A percentile compares a stretch with the other conserved stretches of the same genome.
Evolutionary conservation across 2,888 invertebrate species (phyloP).

Genomic region (Acleris holmiana): DNA sequence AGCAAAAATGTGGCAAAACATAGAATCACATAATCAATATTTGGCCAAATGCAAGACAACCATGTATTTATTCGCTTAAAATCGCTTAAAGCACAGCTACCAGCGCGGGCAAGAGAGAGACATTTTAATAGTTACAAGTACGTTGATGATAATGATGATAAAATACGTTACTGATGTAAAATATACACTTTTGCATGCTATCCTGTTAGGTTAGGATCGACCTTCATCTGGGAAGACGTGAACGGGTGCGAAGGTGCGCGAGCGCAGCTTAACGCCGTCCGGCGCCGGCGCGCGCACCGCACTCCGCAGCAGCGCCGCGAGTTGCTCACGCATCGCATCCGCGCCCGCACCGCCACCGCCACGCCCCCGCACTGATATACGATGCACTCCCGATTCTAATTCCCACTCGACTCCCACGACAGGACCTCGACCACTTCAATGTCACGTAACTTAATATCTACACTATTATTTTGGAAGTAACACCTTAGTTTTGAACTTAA

Average conservation of each 20-base stretch:
- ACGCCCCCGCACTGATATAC: background rate
- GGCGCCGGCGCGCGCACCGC: constrained; percentile 63
- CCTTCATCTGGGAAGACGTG: constrained; percentile 73
- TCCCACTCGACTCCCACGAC: background rate
- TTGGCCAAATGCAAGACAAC: too few relatives aligned
- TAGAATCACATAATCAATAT: too few relatives aligned
- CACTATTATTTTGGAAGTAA: constrained; percentile 1
- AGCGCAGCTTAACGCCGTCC: constrained; percentile 66
- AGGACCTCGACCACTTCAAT: constrained; percentile 2
- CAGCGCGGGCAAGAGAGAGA: too few relatives aligned
- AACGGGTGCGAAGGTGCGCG: constrained; percentile 65
- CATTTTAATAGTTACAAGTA: too few relatives aligned
- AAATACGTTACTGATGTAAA: background rate
- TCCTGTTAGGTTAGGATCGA: constrained; percentile 40
- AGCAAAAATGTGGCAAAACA: too few relatives aligned
- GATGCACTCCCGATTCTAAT: background rate
- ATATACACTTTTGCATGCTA: background rate
- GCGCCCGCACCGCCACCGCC: constrained; percentile 31
- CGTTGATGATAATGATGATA: too few relatives aligned
- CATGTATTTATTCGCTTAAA: too few relatives aligned
- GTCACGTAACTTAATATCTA: constrained; percentile 2
- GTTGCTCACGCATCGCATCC: constrained; percentile 80
- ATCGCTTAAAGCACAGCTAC: too few relatives aligned
- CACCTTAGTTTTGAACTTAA: background rate
- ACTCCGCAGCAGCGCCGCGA: constrained; percentile 69